Evolutionary conservation across 2,797 vertebrate genomes (phyloP), one percentile per base, ranked within the genome.

Genomic region (Liparis tanakae): DNA sequence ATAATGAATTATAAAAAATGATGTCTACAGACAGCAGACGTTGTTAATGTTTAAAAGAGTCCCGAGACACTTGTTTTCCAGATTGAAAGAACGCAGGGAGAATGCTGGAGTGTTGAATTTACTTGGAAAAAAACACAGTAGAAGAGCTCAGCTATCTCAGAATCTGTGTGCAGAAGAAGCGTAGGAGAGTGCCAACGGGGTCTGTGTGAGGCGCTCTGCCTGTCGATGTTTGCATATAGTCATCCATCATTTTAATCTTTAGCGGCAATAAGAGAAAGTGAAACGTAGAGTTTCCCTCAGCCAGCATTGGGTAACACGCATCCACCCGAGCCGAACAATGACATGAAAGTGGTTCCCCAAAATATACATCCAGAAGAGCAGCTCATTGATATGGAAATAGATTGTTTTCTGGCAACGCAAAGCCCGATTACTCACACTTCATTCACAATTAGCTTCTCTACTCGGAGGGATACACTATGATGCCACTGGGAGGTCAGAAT

Each of bases 241-340:
- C 91, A 88, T 92, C 86, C 81, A 65, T 93, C 85, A 87, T 89
- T 74, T 81, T 82, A 93, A 92, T 89, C 87, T 79, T 80, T 81
- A 89, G 62, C 15, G 22, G 80, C 87, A 85, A 83, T 85, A 85
- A 90, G 79, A 88, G 83, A 74, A 60, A 67, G 51, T 76, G 68
- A 84, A 89, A 86, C 75, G 80, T n/a, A 36, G 61, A 74, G 78
- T 82, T 82, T 82, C 82, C 73, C 73, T 72, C 51, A 85, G 85
- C 82, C 67, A 69, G 59, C 64, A 58, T 22, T 62, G 74, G 79
- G 87, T 85, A 87, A 85, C 85, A 69, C 76, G 72, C 73, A 68
- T 13, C 51, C 51, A 67, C 51, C 50, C 54, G 77, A 77, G 76
- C n/a, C 70, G 68, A 92, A 83, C 81, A 86, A 80, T 76, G 63